These are phyloP conservation scores for Nymphicus hollandicus DNA, from an alignment of 2,113 vertebrate genomes.

Conservation along the genomic window DNA sequence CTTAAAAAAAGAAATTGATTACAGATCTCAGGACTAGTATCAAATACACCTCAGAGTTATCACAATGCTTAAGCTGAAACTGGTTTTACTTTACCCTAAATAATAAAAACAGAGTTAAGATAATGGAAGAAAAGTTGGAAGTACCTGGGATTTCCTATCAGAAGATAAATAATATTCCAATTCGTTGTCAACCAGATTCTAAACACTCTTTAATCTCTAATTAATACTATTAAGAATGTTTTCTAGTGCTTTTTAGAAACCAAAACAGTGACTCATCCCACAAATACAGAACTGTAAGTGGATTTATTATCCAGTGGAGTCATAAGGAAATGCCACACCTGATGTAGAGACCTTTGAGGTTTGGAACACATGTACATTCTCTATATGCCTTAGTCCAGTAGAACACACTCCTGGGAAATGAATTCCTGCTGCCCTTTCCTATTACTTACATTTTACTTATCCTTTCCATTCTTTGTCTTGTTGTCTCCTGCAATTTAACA, in stretches of 20 bases:
- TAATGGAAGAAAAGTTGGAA: neutral
- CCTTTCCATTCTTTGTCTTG: slow-evolving; percentile 83
- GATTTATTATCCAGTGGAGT: slow-evolving; percentile 69
- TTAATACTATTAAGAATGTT: slow-evolving; percentile 45
- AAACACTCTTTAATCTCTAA: slow-evolving; percentile 24
- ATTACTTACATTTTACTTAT: slow-evolving; percentile 89
- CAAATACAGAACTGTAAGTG: slow-evolving; percentile 58
- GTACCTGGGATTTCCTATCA: neutral
- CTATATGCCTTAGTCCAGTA: slow-evolving; percentile 14
- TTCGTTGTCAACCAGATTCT: slow-evolving; percentile 31
- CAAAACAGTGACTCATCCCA: slow-evolving; percentile 65
- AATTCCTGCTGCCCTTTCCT: slow-evolving; percentile 62
- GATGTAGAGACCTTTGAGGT: slow-evolving; percentile 59
- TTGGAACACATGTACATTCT: slow-evolving; percentile 62
- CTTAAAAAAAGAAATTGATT: neutral
- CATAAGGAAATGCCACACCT: slow-evolving; percentile 76
- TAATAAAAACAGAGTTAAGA: neutral
- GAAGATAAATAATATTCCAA: slow-evolving; percentile 11
- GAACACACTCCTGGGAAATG: slow-evolving; percentile 61
- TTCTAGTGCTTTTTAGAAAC: slow-evolving; percentile 52
- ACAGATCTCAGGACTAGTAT: neutral
- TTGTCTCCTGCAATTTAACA: slow-evolving; percentile 81
- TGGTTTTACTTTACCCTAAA: neutral
- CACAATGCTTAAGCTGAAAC: neutral
- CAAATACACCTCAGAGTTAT: neutral